Evolutionary conservation across 1,140 invertebrate genomes (phyloP).

Genomic region (Coptotermes formosanus): DNA sequence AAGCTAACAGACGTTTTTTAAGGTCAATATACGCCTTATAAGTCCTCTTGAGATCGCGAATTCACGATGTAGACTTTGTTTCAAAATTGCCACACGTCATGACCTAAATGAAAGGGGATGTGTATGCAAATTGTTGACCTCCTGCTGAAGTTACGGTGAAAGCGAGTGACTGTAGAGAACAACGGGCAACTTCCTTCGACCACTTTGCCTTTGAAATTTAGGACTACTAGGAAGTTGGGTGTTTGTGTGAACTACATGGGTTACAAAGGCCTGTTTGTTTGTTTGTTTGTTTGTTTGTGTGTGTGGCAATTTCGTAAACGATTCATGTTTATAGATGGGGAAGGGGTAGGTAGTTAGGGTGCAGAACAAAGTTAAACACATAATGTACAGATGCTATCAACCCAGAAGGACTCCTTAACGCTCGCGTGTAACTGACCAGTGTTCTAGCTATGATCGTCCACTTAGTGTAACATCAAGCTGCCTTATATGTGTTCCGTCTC

Average conservation of each 20-base stretch:
- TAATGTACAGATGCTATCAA: background rate
- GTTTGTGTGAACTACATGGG: background rate
- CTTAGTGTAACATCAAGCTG: background rate
- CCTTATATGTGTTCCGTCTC: background rate
- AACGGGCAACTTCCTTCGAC: background rate
- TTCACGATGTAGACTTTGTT: background rate
- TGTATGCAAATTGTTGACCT: background rate
- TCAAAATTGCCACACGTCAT: background rate
- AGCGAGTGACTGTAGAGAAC: background rate
- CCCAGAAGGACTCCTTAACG: background rate
- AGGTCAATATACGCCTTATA: no score
- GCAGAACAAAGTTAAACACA: background rate
- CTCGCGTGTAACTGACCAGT: slow-evolving; percentile 1
- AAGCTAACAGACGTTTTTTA: no score
- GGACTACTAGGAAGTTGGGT: background rate
- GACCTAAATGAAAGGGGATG: background rate
- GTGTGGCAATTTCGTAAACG: background rate
- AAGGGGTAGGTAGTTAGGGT: background rate
- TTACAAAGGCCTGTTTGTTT: background rate
- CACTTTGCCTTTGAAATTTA: background rate
- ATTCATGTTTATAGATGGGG: background rate
- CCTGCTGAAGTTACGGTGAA: background rate
- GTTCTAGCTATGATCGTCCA: background rate
- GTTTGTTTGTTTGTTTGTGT: background rate
- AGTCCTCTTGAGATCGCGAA: background rate